Conservation (phyloP, 2,888 invertebrate species). For the Drosophila fulvimacula region DNA sequence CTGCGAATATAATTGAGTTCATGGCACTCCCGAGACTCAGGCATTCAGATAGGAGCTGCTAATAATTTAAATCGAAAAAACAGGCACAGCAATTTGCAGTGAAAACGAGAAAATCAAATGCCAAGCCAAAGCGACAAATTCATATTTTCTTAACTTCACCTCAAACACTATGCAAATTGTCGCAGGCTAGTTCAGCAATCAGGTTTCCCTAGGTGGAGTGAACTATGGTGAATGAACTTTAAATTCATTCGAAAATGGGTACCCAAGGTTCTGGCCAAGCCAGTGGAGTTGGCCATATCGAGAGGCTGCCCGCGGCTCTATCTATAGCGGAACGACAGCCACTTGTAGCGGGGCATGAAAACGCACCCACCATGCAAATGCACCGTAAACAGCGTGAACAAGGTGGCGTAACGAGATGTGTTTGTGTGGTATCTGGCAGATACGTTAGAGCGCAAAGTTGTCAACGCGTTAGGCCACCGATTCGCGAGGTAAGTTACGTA, state of each 20-base stretch:
- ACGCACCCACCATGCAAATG: conserved; percentile 56
- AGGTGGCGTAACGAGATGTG: conserved; percentile 54
- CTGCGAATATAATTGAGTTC: conserved; percentile 79
- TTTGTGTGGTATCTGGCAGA: conserved; percentile 52
- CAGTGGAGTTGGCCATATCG: background rate
- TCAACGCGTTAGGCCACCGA: conserved; percentile 24
- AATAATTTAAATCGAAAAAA: conserved; percentile 34
- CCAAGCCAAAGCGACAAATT: conserved; percentile 6
- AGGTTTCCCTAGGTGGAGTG: background rate
- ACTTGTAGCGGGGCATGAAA: conserved; percentile 21
- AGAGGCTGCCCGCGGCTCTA: background rate
- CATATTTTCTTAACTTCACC: background rate
- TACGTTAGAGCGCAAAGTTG: conserved; percentile 38
- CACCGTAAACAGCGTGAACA: conserved; percentile 53
- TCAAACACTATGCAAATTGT: background rate
- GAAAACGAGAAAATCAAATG: conserved; percentile 18
- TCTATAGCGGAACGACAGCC: conserved; percentile 29
- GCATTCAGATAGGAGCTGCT: conserved; percentile 11
- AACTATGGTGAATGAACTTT: background rate
- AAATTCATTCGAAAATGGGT: background rate
- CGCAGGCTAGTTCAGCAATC: background rate
- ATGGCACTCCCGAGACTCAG: conserved; percentile 68
- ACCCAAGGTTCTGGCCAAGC: background rate
- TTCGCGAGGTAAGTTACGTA: conserved; percentile 18
- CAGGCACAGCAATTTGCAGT: conserved; percentile 28